Conservation (phyloP, 1,140 invertebrate species). For the Maconellicoccus hirsutus region DNA sequence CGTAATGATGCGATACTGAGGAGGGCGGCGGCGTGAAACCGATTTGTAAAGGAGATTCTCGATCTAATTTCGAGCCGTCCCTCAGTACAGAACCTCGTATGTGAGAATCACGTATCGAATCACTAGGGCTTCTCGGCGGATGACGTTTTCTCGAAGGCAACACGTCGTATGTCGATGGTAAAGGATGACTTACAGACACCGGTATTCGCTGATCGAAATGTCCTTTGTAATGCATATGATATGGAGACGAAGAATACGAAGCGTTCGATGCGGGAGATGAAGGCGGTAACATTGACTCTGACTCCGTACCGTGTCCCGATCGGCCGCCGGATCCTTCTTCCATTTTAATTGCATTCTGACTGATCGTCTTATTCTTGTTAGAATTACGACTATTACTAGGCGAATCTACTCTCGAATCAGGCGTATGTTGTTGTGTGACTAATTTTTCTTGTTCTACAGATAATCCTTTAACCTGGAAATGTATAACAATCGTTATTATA, state of each 20-base stretch:
- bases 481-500: too few relatives aligned
- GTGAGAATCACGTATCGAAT: conserved; percentile 39
- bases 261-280: conserved; percentile 35
- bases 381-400: conserved; percentile 28
- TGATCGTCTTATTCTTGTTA: conserved; percentile 24
- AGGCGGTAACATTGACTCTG: conserved; percentile 30
- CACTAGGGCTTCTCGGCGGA: conserved; percentile 38
- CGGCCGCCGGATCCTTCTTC: conserved; percentile 24
- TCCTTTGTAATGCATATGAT: conserved; percentile 29
- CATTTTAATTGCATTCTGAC: conserved; percentile 27
- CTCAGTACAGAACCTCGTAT: conserved; percentile 50
- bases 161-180: conserved; percentile 35
- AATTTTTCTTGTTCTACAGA: conserved; percentile 65
- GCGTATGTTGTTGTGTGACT: conserved; percentile 40
- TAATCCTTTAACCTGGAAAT: conserved; percentile 56
- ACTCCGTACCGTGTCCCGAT: conserved; percentile 27
- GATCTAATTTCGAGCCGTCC: conserved; percentile 38
- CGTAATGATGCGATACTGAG: not conserved
- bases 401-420: conserved; percentile 29
- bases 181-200: conserved; percentile 23
- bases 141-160: conserved; percentile 34
- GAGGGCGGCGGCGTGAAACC: not conserved
- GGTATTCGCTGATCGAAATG: conserved; percentile 29
- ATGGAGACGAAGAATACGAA: conserved; percentile 38
- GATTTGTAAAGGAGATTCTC: conserved; percentile 26